Percentiles rank a stretch among this genome's conserved stretches.
phyloP scores from a whole-genome alignment of 2,797 vertebrate species.

The Oreortyx pictus region DNA sequence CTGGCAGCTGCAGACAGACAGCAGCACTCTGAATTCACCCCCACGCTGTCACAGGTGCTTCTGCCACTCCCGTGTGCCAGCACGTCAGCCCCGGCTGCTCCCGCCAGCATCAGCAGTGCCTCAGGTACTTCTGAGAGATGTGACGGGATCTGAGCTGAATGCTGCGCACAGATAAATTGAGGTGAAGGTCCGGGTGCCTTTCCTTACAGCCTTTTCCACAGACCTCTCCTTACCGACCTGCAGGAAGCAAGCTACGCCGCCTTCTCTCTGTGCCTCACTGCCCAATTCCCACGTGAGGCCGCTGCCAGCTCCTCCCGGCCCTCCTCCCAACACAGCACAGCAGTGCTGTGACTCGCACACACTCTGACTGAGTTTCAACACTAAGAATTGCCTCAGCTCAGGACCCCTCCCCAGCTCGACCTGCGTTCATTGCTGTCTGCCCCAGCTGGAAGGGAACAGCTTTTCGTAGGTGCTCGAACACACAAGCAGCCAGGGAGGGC shows the following conservation, averaged over 20 bases:
- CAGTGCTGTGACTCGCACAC: neutral
- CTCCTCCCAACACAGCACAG: neutral
- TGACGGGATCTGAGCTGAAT: neutral
- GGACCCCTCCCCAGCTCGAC: neutral
- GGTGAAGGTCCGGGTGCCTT: conserved; percentile 45
- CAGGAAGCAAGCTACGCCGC: neutral
- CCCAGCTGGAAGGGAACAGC: neutral
- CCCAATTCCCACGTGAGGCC: accelerated
- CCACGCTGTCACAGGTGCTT: neutral
- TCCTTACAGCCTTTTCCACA: neutral
- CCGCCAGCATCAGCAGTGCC: conserved; percentile 21
- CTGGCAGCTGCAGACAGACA: conserved; percentile 34
- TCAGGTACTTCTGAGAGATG: conserved; percentile 35
- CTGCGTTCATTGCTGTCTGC: accelerated
- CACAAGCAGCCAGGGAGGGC: neutral
- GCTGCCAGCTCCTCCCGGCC: too few relatives aligned
- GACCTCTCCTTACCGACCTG: accelerated
- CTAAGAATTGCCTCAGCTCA: neutral
- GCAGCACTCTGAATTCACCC: neutral
- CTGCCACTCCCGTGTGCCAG: neutral
- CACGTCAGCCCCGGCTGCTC: neutral
- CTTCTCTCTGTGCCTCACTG: accelerated
- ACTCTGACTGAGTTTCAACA: neutral
- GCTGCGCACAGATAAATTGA: neutral
- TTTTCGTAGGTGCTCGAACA: neutral